A percentile compares a stretch with the other conserved stretches of the same genome.
Evolutionary conservation across 2,888 invertebrate genomes (phyloP).

Genomic region (Venustoraphidia nigricollis): DNA sequence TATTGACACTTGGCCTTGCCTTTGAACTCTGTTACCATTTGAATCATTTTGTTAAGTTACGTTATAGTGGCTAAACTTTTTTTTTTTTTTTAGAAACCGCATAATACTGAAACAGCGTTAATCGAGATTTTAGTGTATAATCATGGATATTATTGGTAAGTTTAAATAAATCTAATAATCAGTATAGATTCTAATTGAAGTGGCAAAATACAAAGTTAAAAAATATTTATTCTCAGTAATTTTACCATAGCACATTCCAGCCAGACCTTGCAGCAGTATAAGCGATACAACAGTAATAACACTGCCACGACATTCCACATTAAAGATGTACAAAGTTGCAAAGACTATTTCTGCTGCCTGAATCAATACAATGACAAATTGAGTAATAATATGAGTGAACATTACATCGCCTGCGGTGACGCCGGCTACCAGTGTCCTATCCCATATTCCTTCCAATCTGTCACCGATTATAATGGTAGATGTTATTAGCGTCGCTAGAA

Average conservation of each 20-base stretch:
- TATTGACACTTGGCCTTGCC: too few relatives aligned
- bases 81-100: too few relatives aligned
- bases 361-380: constrained; percentile 54
- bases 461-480: constrained; percentile 69
- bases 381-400: constrained; percentile 62
- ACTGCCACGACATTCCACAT: constrained; percentile 45
- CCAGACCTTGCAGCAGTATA: constrained; percentile 56
- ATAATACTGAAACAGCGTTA: too few relatives aligned
- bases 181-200: too few relatives aligned
- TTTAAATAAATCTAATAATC: too few relatives aligned
- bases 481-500: constrained; percentile 71
- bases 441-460: constrained; percentile 72
- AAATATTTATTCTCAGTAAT: constrained; percentile 1
- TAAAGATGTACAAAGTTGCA: constrained; percentile 43
- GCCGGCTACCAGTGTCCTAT: constrained; percentile 73
- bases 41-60: too few relatives aligned
- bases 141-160: too few relatives aligned
- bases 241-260: constrained; percentile 71
- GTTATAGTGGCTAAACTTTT: too few relatives aligned
- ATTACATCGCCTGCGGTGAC: constrained; percentile 68
- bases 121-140: too few relatives aligned
- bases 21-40: too few relatives aligned
- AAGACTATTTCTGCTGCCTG: constrained; percentile 48
- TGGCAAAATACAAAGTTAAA: too few relatives aligned
- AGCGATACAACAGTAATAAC: constrained; percentile 41